Evolutionary conservation across 2,113 vertebrate genomes (phyloP).

Genomic region (Bucco capensis): DNA sequence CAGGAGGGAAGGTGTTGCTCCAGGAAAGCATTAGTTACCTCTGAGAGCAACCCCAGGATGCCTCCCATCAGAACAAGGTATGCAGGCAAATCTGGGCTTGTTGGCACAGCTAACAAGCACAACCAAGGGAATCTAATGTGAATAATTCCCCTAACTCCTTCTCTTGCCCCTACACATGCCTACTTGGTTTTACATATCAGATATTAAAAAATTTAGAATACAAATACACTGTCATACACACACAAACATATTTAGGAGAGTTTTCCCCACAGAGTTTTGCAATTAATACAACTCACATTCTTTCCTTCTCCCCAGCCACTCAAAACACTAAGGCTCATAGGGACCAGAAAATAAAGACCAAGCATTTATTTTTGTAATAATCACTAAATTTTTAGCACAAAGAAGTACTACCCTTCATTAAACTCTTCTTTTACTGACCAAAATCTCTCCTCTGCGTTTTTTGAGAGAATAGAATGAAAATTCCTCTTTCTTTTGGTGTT

Average conservation of each 20-base stretch:
- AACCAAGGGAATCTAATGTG: not conserved
- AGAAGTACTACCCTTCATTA: not conserved
- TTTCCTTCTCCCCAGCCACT: not conserved
- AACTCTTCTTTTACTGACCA: not conserved
- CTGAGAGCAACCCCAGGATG: not conserved
- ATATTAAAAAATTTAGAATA: not conserved
- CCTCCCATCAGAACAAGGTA: not conserved
- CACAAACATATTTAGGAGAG: not conserved
- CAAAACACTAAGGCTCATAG: not conserved
- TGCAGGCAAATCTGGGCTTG: not conserved
- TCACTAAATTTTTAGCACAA: conserved; percentile 37
- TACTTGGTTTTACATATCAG: not conserved
- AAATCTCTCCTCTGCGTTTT: not conserved
- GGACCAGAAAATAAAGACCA: conserved; percentile 14
- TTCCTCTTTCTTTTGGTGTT: not conserved
- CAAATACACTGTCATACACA: no score
- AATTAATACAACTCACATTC: not conserved
- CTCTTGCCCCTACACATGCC: not conserved
- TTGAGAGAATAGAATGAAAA: not conserved
- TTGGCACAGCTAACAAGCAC: not conserved
- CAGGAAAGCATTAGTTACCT: not conserved
- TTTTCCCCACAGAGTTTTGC: not conserved
- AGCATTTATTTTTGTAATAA: conserved; percentile 53
- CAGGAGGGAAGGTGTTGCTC: not conserved
- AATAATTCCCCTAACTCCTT: not conserved